Percentiles rank a stretch among this genome's conserved stretches.
phyloP scores from a whole-genome alignment of 1,140 invertebrate genomes.

The Drosophila paulistorum region DNA sequence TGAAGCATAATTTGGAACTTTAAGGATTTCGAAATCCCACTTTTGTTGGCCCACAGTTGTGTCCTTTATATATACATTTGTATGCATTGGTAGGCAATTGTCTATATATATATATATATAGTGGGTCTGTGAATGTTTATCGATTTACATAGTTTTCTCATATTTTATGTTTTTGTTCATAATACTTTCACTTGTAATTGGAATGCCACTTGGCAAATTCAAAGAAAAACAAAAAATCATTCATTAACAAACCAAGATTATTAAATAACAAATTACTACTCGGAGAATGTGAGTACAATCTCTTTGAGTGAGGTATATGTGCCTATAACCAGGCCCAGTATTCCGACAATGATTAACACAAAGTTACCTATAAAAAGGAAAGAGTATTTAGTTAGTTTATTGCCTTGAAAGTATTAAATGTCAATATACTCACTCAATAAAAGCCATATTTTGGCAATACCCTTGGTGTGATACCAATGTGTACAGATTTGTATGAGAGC shows the following conservation, averaged over 20 bases:
- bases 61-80: slow-evolving; percentile 18
- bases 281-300: slow-evolving; percentile 85
- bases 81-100: not conserved
- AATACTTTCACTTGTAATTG: slow-evolving; percentile 75
- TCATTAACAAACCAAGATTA: slow-evolving; percentile 8
- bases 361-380: slow-evolving; percentile 85
- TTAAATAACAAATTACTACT: slow-evolving; percentile 42
- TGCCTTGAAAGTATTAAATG: not conserved
- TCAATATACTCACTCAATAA: slow-evolving; percentile 58
- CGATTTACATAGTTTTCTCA: slow-evolving; percentile 40
- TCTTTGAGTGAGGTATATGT: slow-evolving; percentile 88
- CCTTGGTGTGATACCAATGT: slow-evolving; percentile 86
- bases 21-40: not conserved
- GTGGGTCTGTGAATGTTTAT: slow-evolving; percentile 44
- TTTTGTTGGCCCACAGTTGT: slow-evolving; percentile 21
- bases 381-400: not conserved
- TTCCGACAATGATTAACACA: slow-evolving; percentile 87
- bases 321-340: slow-evolving; percentile 88
- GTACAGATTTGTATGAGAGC: slow-evolving; percentile 90
- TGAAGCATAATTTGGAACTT: not conserved
- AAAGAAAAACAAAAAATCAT: slow-evolving; percentile 14
- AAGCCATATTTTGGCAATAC: slow-evolving; percentile 68
- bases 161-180: slow-evolving; percentile 46
- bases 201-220: slow-evolving; percentile 56
- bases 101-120: slow-evolving; percentile 39